phyloP scores from a whole-genome alignment of 2,797 vertebrate genomes.

The Tympanoctomys barrerae region DNA sequence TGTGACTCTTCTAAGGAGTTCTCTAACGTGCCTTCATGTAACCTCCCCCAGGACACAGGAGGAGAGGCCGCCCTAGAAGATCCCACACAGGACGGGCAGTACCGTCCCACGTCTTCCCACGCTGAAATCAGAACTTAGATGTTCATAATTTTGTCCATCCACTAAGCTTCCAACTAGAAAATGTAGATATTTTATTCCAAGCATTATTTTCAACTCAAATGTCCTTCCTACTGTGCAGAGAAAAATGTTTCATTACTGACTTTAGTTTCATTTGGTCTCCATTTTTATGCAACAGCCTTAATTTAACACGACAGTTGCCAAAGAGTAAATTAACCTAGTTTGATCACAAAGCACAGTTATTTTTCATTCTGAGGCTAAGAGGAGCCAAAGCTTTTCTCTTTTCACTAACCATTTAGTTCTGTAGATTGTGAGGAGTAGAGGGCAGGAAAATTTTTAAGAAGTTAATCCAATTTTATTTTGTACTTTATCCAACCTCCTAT shows the following conservation, averaged over 20 bases:
- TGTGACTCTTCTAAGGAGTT: neutral
- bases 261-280: neutral
- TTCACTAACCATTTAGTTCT: neutral
- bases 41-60: neutral
- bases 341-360: neutral
- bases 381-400: neutral
- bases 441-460: slow-evolving; percentile 17
- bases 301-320: neutral
- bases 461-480: neutral
- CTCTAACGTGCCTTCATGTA: neutral
- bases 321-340: neutral
- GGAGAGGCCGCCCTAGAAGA: neutral
- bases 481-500: neutral
- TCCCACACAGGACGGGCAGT: neutral
- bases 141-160: neutral
- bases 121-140: neutral
- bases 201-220: neutral
- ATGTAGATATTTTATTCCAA: neutral
- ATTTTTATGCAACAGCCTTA: slow-evolving; percentile 1
- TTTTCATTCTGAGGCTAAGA: neutral
- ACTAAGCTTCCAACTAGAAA: neutral
- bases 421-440: neutral
- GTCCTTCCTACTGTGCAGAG: neutral
- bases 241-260: neutral
- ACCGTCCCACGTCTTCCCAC: neutral